Conservation (phyloP, 2,888 invertebrate genomes). For the Protodeltote pygarga region DNA sequence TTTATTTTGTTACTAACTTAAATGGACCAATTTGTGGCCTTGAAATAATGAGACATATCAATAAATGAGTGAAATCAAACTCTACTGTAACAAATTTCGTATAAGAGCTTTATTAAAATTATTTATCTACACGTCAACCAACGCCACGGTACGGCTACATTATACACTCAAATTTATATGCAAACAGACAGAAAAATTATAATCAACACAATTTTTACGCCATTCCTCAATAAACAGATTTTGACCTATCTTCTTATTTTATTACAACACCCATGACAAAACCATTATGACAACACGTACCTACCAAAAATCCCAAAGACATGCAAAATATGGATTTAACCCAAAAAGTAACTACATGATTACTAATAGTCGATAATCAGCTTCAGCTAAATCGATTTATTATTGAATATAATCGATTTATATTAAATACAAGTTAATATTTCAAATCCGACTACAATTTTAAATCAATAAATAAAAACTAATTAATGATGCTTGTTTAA, state of each 20-base stretch:
- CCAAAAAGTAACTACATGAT: neutral
- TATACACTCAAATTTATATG: slow-evolving; percentile 57
- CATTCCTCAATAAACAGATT: slow-evolving; percentile 77
- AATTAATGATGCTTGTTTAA: neutral
- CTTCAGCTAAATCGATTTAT: neutral
- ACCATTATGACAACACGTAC: neutral
- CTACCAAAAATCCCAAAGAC: neutral
- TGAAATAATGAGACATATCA: slow-evolving; percentile 56
- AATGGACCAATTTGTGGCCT: slow-evolving; percentile 58
- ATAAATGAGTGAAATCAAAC: slow-evolving; percentile 50
- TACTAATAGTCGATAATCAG: neutral
- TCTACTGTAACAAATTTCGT: slow-evolving; percentile 54
- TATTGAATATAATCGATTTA: slow-evolving; percentile 1
- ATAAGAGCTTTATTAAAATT: slow-evolving; percentile 63
- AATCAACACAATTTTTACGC: slow-evolving; percentile 65
- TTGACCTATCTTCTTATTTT: slow-evolving; percentile 60
- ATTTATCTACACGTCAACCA: slow-evolving; percentile 59
- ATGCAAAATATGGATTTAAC: slow-evolving; percentile 2
- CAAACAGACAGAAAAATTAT: slow-evolving; percentile 47
- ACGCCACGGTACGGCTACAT: slow-evolving; percentile 55
- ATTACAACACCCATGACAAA: slow-evolving; percentile 32
- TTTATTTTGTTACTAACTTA: slow-evolving; percentile 48
- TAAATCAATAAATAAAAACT: too few species aligned
- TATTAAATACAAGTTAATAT: too few species aligned
- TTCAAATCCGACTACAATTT: too few species aligned